Evolutionary conservation across 2,113 vertebrate species (phyloP).

Genomic region (Girardinichthys multiradiatus): DNA sequence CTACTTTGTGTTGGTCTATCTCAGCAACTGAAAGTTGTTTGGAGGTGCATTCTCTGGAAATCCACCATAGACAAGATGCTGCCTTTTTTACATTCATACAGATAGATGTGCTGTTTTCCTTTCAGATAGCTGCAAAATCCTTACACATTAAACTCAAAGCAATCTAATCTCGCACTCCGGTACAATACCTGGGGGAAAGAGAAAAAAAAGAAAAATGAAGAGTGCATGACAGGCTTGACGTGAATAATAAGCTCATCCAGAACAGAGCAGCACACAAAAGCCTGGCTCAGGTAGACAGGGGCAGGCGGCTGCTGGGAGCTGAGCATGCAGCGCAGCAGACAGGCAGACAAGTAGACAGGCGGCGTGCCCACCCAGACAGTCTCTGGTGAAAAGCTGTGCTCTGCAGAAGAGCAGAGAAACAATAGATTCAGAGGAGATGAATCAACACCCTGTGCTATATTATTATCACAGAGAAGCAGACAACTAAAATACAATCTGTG

Average conservation of each 20-base stretch:
- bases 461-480: conserved; percentile 23
- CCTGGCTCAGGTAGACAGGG: conserved; percentile 61
- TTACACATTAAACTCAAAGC: conserved; percentile 15
- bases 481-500: conserved; percentile 2
- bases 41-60: conserved; percentile 17
- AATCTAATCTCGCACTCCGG: conserved; percentile 7
- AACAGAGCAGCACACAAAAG: conserved; percentile 64
- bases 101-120: neutral
- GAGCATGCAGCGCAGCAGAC: conserved; percentile 47
- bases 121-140: neutral
- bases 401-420: conserved; percentile 54
- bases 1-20: too few species aligned
- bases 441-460: conserved; percentile 44
- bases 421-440: conserved; percentile 53
- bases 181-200: conserved; percentile 23
- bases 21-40: neutral
- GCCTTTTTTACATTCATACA: neutral
- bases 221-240: conserved; percentile 34
- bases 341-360: conserved; percentile 38
- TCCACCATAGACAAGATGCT: conserved; percentile 1
- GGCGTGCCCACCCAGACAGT: conserved; percentile 66
- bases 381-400: conserved; percentile 57
- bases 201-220: neutral
- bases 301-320: conserved; percentile 59
- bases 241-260: conserved; percentile 56